These are phyloP conservation scores for Saxidomus purpurata DNA, from an alignment of 1,140 invertebrate species.

Conservation along the genomic window DNA sequence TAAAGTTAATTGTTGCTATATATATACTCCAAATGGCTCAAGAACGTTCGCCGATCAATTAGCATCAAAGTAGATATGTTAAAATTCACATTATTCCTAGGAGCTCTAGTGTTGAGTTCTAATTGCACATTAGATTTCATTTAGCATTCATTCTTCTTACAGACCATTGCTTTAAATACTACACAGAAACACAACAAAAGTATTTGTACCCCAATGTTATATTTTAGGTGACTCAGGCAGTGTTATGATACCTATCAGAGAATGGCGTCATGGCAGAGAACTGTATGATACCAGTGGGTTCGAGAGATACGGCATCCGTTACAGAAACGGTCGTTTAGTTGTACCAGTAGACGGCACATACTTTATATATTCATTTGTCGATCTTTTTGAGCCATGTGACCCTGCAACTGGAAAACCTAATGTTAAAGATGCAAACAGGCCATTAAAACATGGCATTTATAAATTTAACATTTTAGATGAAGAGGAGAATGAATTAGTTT, in stretches of 20 bases:
- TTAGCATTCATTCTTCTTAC: too few species aligned
- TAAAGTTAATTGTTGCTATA: too few species aligned
- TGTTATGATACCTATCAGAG: constrained; percentile 20
- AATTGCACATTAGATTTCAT: too few species aligned
- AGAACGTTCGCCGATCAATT: too few species aligned
- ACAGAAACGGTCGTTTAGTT: constrained; percentile 31
- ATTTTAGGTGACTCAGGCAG: not conserved
- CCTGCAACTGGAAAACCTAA: not conserved
- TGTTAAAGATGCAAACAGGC: not conserved
- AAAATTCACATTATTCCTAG: too few species aligned
- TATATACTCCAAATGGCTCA: too few species aligned
- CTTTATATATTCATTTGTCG: constrained; percentile 14
- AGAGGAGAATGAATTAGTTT: not conserved
- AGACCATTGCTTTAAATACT: too few species aligned
- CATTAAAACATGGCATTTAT: constrained; percentile 4
- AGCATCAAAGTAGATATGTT: too few species aligned
- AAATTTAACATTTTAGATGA: constrained; percentile 24
- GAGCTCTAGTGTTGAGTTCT: too few species aligned
- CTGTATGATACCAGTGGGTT: constrained; percentile 21
- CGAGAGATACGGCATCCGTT: constrained; percentile 10
- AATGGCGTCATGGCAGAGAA: constrained; percentile 22
- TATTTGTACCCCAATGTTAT: too few species aligned
- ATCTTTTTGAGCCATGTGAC: not conserved
- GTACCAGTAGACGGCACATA: constrained; percentile 19
- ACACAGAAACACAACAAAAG: too few species aligned